Evolutionary conservation across 2,797 vertebrate genomes (phyloP).

Genomic region (Darevskia mixta): DNA sequence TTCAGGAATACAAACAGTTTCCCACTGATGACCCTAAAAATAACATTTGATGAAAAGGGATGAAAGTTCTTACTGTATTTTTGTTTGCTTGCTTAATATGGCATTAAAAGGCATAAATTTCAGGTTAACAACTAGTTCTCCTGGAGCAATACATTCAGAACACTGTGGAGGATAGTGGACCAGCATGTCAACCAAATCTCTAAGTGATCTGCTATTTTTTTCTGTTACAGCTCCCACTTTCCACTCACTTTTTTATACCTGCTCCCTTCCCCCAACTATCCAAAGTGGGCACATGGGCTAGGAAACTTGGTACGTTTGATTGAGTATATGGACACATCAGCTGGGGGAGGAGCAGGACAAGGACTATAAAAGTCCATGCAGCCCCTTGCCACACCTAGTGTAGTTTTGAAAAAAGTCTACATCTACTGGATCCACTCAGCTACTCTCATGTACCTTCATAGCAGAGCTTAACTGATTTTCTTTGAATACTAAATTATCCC

Average conservation of each 20-base stretch:
- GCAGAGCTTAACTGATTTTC: not conserved
- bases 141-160: not conserved
- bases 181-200: not conserved
- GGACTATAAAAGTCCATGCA: too few species aligned
- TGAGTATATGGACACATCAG: too few species aligned
- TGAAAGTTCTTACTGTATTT: not conserved
- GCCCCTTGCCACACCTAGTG: too few species aligned
- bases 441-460: not conserved
- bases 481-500: not conserved
- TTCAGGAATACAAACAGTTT: conserved; percentile 88
- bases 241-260: not conserved
- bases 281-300: not conserved
- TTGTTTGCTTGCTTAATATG: conserved; percentile 26
- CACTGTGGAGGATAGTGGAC: not conserved
- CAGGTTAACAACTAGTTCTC: not conserved
- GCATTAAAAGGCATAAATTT: not conserved
- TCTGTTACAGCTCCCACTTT: not conserved
- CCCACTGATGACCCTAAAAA: conserved; percentile 88
- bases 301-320: too few species aligned
- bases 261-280: not conserved
- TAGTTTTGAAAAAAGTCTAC: not conserved
- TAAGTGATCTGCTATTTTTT: not conserved
- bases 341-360: too few species aligned
- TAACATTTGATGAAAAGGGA: conserved; percentile 47
- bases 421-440: not conserved